Evolutionary conservation across 2,797 vertebrate species (phyloP).

Genomic region (Pseudocheirus occidentalis): DNA sequence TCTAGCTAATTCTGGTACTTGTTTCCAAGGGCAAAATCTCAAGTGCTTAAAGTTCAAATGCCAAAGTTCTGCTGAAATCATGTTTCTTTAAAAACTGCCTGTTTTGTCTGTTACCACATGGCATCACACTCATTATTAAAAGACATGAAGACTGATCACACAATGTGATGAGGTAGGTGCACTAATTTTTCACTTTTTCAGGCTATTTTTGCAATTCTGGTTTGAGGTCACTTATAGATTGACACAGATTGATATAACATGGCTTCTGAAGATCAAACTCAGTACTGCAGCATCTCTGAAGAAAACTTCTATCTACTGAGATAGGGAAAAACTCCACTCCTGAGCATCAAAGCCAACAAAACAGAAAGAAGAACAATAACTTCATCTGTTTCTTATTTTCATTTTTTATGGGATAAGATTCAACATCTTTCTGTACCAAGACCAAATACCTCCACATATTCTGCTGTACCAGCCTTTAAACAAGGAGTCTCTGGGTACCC

Average conservation of each 20-base stretch:
- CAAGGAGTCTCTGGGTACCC: neutral
- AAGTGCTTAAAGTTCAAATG: slow-evolving; percentile 72
- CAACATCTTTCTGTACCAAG: slow-evolving; percentile 4
- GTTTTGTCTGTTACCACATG: slow-evolving; percentile 57
- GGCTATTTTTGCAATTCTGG: slow-evolving; percentile 68
- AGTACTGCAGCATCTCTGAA: slow-evolving; percentile 30
- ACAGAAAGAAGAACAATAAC: slow-evolving; percentile 61
- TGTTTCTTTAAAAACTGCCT: slow-evolving; percentile 60
- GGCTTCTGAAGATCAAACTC: slow-evolving; percentile 67
- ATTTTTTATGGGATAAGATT: slow-evolving; percentile 19
- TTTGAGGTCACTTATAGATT: slow-evolving; percentile 48
- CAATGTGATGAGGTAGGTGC: slow-evolving; percentile 51
- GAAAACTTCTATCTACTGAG: slow-evolving; percentile 66
- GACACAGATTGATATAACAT: slow-evolving; percentile 58
- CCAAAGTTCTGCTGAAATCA: slow-evolving; percentile 56
- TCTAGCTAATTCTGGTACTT: slow-evolving; percentile 37
- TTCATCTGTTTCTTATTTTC: slow-evolving; percentile 56
- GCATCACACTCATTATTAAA: slow-evolving; percentile 57
- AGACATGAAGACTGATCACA: slow-evolving; percentile 55
- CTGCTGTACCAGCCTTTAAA: neutral
- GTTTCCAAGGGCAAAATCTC: slow-evolving; percentile 54
- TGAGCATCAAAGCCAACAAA: slow-evolving; percentile 55
- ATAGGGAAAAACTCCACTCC: slow-evolving; percentile 45
- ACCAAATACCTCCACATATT: neutral
- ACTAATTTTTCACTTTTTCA: slow-evolving; percentile 69